Evolutionary conservation across 2,113 vertebrate genomes (phyloP), one percentile per base, ranked within the genome.

Genomic region (Aplodontia rufa): DNA sequence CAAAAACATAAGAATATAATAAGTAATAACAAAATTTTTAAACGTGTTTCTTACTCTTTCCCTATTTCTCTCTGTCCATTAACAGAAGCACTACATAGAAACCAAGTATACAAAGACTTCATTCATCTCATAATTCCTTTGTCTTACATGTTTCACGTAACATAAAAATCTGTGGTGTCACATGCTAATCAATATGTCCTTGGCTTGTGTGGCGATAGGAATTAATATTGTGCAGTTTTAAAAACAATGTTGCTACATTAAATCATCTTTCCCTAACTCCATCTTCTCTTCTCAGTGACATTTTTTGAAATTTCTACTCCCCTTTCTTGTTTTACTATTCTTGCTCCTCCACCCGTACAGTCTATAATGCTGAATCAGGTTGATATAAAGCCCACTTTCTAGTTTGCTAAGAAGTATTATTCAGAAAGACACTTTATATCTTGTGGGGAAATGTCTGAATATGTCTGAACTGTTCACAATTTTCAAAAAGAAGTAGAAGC

Each of bases 1-100:
- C 58, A 35, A 87, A 94, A 92, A 76, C 94, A 45, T 79, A 35
- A 96, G 22, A 47, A 0, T 68, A 87, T 60, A 93, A 96, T 53
- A 35, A 2, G 6, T 72, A 93, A 80, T 64, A 53, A 80, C 3
- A 14, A 17, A 30, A n/a, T 35, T 45, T 58, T 58, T 58, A n/a
- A n/a, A n/a, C n/a, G n/a, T n/a, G n/a, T n/a, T n/a, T n/a, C n/a
- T n/a, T n/a, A n/a, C 47, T 51, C 49, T 19, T 32, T 22, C 26
- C 37, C n/a, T 26, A 7, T 64, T 22, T 75, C 32, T 37, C 20
- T 42, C 72, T 76, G 6, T 47, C 16, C 45, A 82, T 86, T 81
- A 69, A 35, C 11, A 55, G 88, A 88, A 51, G 2, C n/a, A 72
- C 72, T 47, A 68, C 11, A 37, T 24, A 78, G 5, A 93, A 95